Evolutionary conservation across 2,888 invertebrate genomes (phyloP), one percentile per base, ranked within the genome.

Genomic region (Calameuta pallipes): DNA sequence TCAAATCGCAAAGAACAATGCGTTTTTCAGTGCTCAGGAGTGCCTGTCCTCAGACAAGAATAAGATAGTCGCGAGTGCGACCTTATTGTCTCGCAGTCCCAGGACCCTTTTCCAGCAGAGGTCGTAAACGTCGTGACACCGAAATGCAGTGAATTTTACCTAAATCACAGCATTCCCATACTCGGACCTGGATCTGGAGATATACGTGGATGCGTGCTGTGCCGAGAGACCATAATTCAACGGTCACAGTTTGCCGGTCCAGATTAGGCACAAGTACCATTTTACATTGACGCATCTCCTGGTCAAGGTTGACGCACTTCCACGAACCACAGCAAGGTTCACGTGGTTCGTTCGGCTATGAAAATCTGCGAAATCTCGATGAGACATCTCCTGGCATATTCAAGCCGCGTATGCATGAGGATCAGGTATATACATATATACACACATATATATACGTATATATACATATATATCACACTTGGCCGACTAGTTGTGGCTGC

Each of bases 191-290:
- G 36, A 86, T 86, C 78, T 33, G 12, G 33, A 78, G 79, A 79
- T 84, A 83, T 77, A 73, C 80, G 68, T 77, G 80, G 81, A 82
- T 79, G 73, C 81, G 73, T 79, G 80, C 78, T 77, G 73, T 11
- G 80, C 69, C 36, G 73, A 56, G 34, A 70, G 31, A 34, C 75
- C 80, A 85, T 85, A 84, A 85, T 80, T 85, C 81, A 85, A 69
- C 31, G 80, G 56, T 56, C 56, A 56, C 23, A 56, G 23, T 56
- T 56, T 23, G 56, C 56, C 23, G 56, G 56, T 56, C 23, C 56
- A 74, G 76, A 85, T 82, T 81, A 76, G 80, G 80, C 9, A 83
- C 80, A 79, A 84, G 82, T 79, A 76, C 56, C 69, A 77, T 35
- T 56, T 56, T 56, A 56, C 56, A 56, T 56, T 23, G 56, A 56